phyloP scores from a whole-genome alignment of 2,888 invertebrate species.

The Chelonus formosanus region DNA sequence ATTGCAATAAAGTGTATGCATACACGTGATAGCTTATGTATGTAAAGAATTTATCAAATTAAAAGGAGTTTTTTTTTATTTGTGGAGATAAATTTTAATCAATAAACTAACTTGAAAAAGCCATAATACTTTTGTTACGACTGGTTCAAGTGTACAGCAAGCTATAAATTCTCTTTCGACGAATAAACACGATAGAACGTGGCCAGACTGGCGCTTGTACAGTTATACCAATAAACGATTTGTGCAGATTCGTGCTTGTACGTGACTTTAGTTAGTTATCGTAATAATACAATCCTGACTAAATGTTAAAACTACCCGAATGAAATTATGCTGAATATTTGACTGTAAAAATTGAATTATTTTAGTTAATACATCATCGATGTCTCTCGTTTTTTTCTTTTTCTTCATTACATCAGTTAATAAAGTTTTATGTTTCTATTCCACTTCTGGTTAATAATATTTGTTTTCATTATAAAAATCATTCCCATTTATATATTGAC shows the following conservation, averaged over 20 bases:
- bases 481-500: conserved; percentile 7
- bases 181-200: conserved; percentile 41
- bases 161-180: conserved; percentile 45
- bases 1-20: too few species aligned
- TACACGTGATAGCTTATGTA: too few species aligned
- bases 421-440: too few species aligned
- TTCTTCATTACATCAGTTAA: too few species aligned
- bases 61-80: too few species aligned
- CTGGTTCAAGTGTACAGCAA: conserved; percentile 39
- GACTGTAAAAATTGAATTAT: too few species aligned
- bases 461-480: too few species aligned
- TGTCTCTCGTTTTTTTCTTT: too few species aligned
- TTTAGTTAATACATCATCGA: too few species aligned
- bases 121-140: conserved; percentile 37
- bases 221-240: conserved; percentile 49
- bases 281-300: conserved; percentile 47
- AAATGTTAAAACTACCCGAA: conserved; percentile 37
- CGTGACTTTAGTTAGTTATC: conserved; percentile 47
- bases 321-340: conserved; percentile 38
- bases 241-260: conserved; percentile 46
- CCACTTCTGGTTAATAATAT: too few species aligned
- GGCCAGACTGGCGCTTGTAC: conserved; percentile 40
- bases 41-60: too few species aligned
- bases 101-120: not conserved
- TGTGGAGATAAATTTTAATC: too few species aligned